Conservation (phyloP, 2,797 vertebrate genomes). For the Tangara arthus region DNA sequence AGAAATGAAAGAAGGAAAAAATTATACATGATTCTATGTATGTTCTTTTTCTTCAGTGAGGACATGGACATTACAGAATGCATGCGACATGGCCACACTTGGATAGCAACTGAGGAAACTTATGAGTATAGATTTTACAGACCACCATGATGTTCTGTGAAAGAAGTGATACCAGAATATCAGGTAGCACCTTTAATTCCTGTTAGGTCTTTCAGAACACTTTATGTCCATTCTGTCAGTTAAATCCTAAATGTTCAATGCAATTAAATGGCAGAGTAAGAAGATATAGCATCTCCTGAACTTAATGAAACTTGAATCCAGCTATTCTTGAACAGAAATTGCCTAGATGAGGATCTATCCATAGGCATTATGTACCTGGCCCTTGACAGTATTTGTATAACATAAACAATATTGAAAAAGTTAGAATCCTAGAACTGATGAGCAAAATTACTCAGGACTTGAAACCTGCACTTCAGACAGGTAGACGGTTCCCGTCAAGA, state of each 20-base stretch:
- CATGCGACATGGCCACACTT: not conserved
- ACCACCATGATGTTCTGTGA: not conserved
- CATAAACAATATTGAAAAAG: not conserved
- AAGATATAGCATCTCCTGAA: not conserved
- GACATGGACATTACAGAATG: not conserved
- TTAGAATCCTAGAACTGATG: not conserved
- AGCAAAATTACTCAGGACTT: not conserved
- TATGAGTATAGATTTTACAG: not conserved
- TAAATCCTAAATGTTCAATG: not conserved
- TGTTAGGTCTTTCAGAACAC: not conserved
- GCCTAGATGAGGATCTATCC: not conserved
- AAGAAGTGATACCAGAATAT: not conserved
- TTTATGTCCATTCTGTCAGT: not conserved
- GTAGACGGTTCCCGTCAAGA: constrained; percentile 17
- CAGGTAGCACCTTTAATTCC: not conserved
- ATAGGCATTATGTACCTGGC: not conserved
- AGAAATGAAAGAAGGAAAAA: not conserved
- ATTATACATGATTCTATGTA: not conserved
- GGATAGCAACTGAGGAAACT: not conserved
- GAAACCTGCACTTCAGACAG: constrained; percentile 36
- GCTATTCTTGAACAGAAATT: not conserved
- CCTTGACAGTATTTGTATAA: not conserved
- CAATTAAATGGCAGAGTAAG: not conserved
- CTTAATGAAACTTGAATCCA: not conserved
- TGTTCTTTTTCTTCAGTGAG: not conserved